These are phyloP conservation scores for Turritopsis rubra DNA, from an alignment of 30 jellyfish, hydroid and myxozoan species.

Conservation along the genomic window DNA sequence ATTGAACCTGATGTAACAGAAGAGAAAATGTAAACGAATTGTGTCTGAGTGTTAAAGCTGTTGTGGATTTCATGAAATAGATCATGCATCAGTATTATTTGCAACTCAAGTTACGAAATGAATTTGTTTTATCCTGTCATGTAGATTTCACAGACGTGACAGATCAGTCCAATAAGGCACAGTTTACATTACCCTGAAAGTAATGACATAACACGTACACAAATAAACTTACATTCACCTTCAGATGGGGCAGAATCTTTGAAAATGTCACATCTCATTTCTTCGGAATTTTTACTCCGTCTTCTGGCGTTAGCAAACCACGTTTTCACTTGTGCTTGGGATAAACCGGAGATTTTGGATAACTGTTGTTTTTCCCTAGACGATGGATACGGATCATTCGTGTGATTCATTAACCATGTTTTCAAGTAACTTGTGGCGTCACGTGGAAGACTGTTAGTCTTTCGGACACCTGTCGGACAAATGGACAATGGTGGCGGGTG, in stretches of 20 bases:
- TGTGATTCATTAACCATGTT: constrained; percentile 62
- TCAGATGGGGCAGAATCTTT: not conserved
- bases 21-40: not conserved
- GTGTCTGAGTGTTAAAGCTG: not conserved
- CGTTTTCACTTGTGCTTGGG: constrained; percentile 79
- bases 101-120: not conserved
- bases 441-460: constrained; percentile 66
- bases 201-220: no score
- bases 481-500: constrained; percentile 77
- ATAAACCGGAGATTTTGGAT: constrained; percentile 57
- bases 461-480: constrained; percentile 73
- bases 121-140: no score
- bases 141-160: not conserved
- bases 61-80: not conserved
- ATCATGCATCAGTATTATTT: not conserved
- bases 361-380: constrained; percentile 50
- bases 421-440: constrained; percentile 54
- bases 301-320: constrained; percentile 96
- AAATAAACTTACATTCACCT: not conserved
- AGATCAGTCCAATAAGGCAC: not conserved
- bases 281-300: constrained; percentile 34
- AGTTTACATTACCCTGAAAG: not conserved
- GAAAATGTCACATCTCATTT: not conserved
- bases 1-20: not conserved
- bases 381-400: constrained; percentile 73